Conservation (phyloP, 2,797 vertebrate species). For the Artibeus jamaicensis region DNA sequence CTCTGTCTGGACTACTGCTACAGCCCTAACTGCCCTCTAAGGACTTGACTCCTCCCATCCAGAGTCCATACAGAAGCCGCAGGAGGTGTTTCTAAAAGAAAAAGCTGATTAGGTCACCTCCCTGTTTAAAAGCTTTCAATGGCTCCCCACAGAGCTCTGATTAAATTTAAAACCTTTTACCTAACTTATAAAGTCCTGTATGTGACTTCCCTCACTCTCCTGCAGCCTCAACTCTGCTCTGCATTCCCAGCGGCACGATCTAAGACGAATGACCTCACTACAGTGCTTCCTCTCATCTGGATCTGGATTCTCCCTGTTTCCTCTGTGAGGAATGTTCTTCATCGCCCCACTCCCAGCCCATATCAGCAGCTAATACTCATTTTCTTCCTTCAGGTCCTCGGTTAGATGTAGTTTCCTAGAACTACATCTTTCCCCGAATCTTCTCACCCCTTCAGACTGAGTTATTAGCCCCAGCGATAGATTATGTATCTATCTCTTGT, state of each 20-base stretch:
- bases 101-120: neutral
- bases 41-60: neutral
- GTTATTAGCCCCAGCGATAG: neutral
- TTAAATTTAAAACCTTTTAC: neutral
- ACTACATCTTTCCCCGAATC: neutral
- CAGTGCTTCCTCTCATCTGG: neutral
- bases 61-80: neutral
- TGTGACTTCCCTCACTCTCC: neutral
- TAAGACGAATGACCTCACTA: neutral
- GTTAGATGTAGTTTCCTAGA: neutral
- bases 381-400: neutral
- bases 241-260: neutral
- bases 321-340: neutral
- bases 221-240: neutral
- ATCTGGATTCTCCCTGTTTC: neutral
- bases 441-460: neutral
- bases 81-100: neutral
- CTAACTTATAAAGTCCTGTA: neutral
- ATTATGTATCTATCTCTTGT: neutral
- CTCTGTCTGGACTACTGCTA: neutral
- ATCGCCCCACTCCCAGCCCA: neutral
- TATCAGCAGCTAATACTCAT: neutral
- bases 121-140: neutral
- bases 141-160: neutral
- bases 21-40: neutral